Evolutionary conservation across 2,797 vertebrate species (phyloP).

Genomic region (Helicolenus hilgendorfi): DNA sequence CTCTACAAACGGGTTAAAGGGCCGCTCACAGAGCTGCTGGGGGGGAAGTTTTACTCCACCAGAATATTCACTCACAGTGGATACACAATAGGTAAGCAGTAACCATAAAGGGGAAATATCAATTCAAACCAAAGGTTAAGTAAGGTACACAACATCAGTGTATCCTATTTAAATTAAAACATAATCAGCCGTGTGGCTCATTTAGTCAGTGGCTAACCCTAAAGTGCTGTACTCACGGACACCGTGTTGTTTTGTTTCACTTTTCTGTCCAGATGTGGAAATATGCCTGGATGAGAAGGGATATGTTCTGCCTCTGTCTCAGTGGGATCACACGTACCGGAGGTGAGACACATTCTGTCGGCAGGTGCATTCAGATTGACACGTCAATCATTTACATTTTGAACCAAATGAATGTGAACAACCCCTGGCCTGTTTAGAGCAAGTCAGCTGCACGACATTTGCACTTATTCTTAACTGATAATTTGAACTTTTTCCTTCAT

Average conservation of each 20-base stretch:
- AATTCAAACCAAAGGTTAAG: background rate
- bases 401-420: background rate
- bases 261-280: conserved; percentile 62
- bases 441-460: background rate
- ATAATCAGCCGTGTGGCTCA: background rate
- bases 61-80: conserved; percentile 11
- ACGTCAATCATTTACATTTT: too few relatives aligned
- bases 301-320: conserved; percentile 55
- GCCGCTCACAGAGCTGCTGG: conserved; percentile 42
- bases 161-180: background rate
- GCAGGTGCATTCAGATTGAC: background rate
- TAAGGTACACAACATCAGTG: too few relatives aligned
- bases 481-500: background rate
- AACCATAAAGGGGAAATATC: background rate
- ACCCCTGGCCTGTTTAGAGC: too few relatives aligned
- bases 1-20: conserved; percentile 40
- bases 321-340: conserved; percentile 59
- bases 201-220: too few relatives aligned
- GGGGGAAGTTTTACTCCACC: conserved; percentile 31
- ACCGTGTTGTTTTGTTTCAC: background rate
- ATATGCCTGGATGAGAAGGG: conserved; percentile 63
- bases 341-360: conserved; percentile 10
- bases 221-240: background rate
- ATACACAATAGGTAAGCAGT: conserved; percentile 52
- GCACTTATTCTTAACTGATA: background rate